phyloP scores from a whole-genome alignment of 2,888 invertebrate species.

The Drosophila colorata region DNA sequence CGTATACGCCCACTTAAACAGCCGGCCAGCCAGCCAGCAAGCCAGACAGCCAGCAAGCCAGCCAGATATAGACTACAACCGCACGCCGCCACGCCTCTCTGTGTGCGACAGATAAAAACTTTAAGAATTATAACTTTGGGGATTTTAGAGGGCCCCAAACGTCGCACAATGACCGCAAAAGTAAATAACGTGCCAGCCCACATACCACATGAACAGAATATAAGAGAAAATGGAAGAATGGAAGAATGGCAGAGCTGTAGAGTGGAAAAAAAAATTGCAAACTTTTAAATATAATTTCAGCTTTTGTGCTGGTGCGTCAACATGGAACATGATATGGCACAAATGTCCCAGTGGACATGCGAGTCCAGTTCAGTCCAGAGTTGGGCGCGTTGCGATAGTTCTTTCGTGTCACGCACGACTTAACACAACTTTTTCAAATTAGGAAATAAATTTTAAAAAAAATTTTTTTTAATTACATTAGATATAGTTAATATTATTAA shows the following conservation, averaged over 20 bases:
- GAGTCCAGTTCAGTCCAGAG: conserved; percentile 5
- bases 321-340: conserved; percentile 76
- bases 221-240: neutral
- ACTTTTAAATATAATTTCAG: conserved; percentile 80
- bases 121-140: conserved; percentile 80
- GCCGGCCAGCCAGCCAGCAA: neutral
- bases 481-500: too few relatives aligned
- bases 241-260: neutral
- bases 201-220: conserved; percentile 20
- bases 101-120: conserved; percentile 68
- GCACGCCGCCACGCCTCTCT: neutral
- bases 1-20: conserved; percentile 72
- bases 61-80: neutral
- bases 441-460: too few relatives aligned
- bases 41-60: conserved; percentile 31
- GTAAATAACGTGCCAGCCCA: conserved; percentile 66
- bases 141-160: conserved; percentile 60
- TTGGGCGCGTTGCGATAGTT: neutral
- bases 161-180: conserved; percentile 76
- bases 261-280: conserved; percentile 31
- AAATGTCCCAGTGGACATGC: conserved; percentile 56
- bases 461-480: too few relatives aligned
- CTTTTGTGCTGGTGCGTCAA: conserved; percentile 79
- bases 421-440: neutral
- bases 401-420: neutral